Evolutionary conservation across 2,888 invertebrate genomes (phyloP).

Genomic region (Bursaphelenchus okinawaensis): DNA sequence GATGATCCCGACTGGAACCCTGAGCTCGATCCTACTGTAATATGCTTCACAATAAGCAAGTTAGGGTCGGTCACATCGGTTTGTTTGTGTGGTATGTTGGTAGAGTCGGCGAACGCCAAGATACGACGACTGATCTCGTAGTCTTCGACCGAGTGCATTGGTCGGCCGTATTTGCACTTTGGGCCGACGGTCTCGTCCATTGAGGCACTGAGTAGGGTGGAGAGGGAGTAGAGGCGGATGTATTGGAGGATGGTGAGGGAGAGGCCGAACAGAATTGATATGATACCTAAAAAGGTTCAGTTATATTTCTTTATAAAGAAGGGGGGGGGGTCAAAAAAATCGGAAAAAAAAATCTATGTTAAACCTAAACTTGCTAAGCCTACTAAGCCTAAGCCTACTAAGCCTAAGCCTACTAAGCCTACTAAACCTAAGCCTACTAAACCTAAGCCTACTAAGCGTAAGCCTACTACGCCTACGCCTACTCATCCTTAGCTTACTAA

Average conservation of each 20-base stretch:
- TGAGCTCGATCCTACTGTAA: constrained; percentile 27
- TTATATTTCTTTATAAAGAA: constrained; percentile 36
- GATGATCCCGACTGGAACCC: constrained; percentile 37
- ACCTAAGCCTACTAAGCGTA: too few relatives aligned
- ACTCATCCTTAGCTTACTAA: too few relatives aligned
- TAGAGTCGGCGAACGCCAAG: not conserved
- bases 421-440: too few relatives aligned
- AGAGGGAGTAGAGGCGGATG: constrained; percentile 45
- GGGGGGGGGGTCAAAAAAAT: too few relatives aligned
- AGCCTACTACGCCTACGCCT: too few relatives aligned
- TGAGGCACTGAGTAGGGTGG: constrained; percentile 46
- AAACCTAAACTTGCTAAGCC: too few relatives aligned
- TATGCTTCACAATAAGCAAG: constrained; percentile 14
- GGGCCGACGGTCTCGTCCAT: constrained; percentile 49
- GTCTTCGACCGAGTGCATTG: not conserved
- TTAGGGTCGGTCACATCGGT: not conserved
- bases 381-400: too few relatives aligned
- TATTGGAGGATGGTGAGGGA: constrained; percentile 43
- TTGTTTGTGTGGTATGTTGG: not conserved
- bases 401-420: too few relatives aligned
- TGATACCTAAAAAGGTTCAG: constrained; percentile 36
- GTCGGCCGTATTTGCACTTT: constrained; percentile 22
- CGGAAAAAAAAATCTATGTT: too few relatives aligned
- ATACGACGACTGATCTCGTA: not conserved
- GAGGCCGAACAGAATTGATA: constrained; percentile 40